Evolutionary conservation across 2,113 vertebrate species (phyloP), one percentile per base, ranked within the genome.

Genomic region (Ailurus styani): DNA sequence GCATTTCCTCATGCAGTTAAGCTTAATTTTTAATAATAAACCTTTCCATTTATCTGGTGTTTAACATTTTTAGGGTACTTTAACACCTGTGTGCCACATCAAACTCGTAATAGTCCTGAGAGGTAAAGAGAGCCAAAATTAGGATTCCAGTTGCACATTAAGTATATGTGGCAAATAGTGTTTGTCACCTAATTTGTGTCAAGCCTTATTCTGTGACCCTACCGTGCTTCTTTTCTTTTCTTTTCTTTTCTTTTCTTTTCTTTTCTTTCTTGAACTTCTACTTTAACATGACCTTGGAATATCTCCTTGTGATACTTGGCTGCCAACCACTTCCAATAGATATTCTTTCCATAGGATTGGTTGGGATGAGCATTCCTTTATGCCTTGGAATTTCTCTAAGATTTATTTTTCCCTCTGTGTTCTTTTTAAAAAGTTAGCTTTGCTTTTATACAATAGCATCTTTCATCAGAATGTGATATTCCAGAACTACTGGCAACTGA

Each of bases 31-130:
- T 73, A 97, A 81, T 75, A 88, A 83, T 40, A 94, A 93, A 21
- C 34, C 70, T 86, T 97, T 31, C n/a, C 18, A n/a, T 90, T 95
- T 87, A 81, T 27, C 12, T 55, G 45, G n/a, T 42, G 54, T 77
- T 97, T 97, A 96, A 95, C 47, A 93, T 95, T 86, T 84, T 81
- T 68, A 77, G 77, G 52, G 5, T 47, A 29, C 79, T 96, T 96
- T 92, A 96, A 89, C 73, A 96, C 47, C 62, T 92, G 57, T 77
- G 40, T 82, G 45, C 34, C 57, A 73, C 52, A 82, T 93, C 64
- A 96, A 90, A 91, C 66, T 73, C 21, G 0, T 95, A 75, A 87
- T 57, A 87, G 31, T 31, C 42, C 31, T 27, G n/a, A 57, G 47
- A 75, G 7, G 27, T 54, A 77, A 87, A 77, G n/a, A 78, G 14